Evolutionary conservation across 64 coral and sea anemone species (phyloP), one percentile per base, ranked within the genome.

Genomic region (Dendrophyllia cribrosa): DNA sequence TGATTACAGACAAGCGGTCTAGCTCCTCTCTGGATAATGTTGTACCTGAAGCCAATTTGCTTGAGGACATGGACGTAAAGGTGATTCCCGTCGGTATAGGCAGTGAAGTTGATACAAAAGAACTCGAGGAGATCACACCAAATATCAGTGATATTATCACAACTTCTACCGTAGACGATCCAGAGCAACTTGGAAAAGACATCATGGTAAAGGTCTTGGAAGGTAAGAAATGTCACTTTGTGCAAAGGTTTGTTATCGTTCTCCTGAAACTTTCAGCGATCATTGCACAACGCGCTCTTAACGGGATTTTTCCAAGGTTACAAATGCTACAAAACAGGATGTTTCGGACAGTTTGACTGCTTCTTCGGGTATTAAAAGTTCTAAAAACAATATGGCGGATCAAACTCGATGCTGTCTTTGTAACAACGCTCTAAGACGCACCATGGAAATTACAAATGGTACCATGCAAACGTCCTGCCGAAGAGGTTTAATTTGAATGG

Each of bases 41-140:
- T 9, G 89, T 63, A 53, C 26, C 64, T 17, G 88, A 78, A 21
- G 48, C 65, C n/a, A 87, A 81, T 20, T 26, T 9, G 56, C 79
- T 96, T 26, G 73, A 87, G 70, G 81, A 81, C 46, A 89, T n/a
- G 47, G 92, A 87, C 4, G 78, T 93, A 7, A 78, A 53, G 25
- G 63, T 96, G 59, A 75, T 96, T 74, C 20, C 80, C 17, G 91
- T 96, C 49, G 62, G 91, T 8, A 52, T 96, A 44, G 95, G 95
- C 25, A 12, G 58, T 44, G 75, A 81, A 49, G 81, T 75, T 64
- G 87, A 93, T 58, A 76, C 46, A 58, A 16, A 75, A 11, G 77
- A 96, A 77, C 79, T 96, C 19, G 24, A 58, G 21, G 75, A 69
- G 77, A 78, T 89, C 2, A 88, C 82, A 11, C 53, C 83, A 56